phyloP scores from a whole-genome alignment of 2,797 vertebrate genomes.

The Alosa sapidissima region DNA sequence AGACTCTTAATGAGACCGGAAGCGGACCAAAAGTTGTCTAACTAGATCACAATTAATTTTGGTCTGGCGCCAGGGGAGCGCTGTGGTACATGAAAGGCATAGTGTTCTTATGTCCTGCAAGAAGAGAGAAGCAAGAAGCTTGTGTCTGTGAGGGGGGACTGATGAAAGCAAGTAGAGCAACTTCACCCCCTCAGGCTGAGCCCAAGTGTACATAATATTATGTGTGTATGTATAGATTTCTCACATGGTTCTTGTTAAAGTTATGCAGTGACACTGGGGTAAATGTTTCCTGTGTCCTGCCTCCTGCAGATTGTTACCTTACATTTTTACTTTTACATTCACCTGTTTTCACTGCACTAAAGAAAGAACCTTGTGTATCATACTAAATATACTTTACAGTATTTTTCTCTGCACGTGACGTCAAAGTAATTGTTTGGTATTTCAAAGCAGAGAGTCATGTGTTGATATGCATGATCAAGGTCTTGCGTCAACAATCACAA shows the following conservation, averaged over 20 bases:
- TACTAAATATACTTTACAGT: not conserved
- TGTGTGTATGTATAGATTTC: not conserved
- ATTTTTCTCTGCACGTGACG: not conserved
- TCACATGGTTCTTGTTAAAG: too few species aligned
- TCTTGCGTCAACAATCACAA: not conserved
- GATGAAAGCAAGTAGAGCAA: not conserved
- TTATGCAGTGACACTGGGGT: too few species aligned
- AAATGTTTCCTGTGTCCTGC: too few species aligned
- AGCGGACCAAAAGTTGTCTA: constrained; percentile 9
- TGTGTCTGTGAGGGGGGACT: not conserved
- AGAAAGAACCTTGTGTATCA: not conserved
- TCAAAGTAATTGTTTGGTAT: too few species aligned
- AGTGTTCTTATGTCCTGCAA: not conserved
- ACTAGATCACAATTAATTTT: constrained; percentile 24
- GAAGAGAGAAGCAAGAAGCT: not conserved
- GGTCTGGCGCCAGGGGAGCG: not conserved
- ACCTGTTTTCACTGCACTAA: not conserved
- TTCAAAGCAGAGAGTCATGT: not conserved
- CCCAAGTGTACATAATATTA: not conserved
- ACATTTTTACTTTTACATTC: too few species aligned
- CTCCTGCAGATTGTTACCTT: too few species aligned
- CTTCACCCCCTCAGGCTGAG: not conserved
- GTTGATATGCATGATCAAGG: not conserved
- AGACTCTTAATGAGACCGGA: constrained; percentile 13
- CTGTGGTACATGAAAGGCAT: constrained; percentile 22